Evolutionary conservation across 2,888 invertebrate species (phyloP), one percentile per base, ranked within the genome.

Genomic region (Hirtodrosophila trivittata): DNA sequence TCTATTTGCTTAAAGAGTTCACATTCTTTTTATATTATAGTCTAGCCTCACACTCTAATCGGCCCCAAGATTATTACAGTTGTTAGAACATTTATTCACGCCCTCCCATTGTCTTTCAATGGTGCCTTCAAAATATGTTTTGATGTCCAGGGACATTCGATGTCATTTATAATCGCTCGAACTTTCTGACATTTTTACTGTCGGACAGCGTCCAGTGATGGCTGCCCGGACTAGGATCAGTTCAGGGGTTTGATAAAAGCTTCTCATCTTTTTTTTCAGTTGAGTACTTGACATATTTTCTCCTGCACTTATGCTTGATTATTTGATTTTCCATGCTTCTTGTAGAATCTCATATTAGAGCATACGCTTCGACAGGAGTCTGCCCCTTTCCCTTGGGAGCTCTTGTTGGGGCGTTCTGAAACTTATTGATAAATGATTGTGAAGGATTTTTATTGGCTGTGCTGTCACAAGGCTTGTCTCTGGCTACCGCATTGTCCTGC

Each of bases 401-500:
- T 9, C 13, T 21, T 35, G 33, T 32, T 13, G 6, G 43, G 39
- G 14, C 25, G 33, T 54, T 57, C 46, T 49, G 55, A 43, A 66
- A 75, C 25, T 57, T 77, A 86, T 72, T 88, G 85, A 88, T 87
- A 88, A 88, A 87, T 88, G 87, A 80, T 75, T 77, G 72, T 69
- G 73, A 77, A 73, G 66, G 71, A 71, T 73, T 80, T 80, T 76
- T 78, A 87, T 81, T 77, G 66, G 77, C 58, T 66, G 45, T 37
- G 47, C 62, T 73, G 75, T 76, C 78, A 86, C 76, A 77, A 65
- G 64, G 54, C 68, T 71, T 66, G 67, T 55, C 65, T 50, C 57
- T 32, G 28, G 37, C 57, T 37, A 7, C 12, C 18, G 3, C 25
- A 30, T n/a, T n/a, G n/a, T n/a, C n/a, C n/a, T n/a, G n/a, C n/a